Percentiles rank a stretch among this genome's conserved stretches.
These are phyloP conservation scores for Nephotettix cincticeps DNA, from an alignment of 1,140 invertebrate genomes.

Conservation along the genomic window DNA sequence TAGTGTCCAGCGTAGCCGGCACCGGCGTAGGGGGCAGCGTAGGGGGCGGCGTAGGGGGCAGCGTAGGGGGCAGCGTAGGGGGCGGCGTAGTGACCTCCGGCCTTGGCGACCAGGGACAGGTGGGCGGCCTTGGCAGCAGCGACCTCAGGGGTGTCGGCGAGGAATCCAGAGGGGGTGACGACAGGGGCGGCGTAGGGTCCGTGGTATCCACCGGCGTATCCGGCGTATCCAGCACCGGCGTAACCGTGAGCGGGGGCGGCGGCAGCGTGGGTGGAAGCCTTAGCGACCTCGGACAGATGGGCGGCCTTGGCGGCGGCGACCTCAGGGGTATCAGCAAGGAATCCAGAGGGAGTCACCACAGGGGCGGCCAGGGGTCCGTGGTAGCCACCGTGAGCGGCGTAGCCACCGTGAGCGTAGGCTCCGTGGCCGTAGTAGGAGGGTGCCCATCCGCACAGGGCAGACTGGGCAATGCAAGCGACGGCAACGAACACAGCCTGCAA, in stretches of 20 bases:
- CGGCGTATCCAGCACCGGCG: slow-evolving; percentile 1
- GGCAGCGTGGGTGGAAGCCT: slow-evolving; percentile 52
- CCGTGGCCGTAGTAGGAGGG: slow-evolving; percentile 58
- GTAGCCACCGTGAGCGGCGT: slow-evolving; percentile 43
- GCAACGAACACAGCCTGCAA: slow-evolving; percentile 39
- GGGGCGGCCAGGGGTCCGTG: slow-evolving; percentile 48
- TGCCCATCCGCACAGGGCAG: slow-evolving; percentile 41
- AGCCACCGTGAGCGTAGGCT: slow-evolving; percentile 52
- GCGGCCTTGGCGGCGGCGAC: slow-evolving; percentile 40
- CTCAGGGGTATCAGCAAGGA: slow-evolving; percentile 47
- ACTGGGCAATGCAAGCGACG: slow-evolving; percentile 32
- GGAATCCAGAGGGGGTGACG: slow-evolving; percentile 43
- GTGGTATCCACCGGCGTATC: slow-evolving; percentile 10
- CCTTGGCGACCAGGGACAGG: slow-evolving; percentile 12
- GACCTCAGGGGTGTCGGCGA: slow-evolving; percentile 55
- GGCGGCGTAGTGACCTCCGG: slow-evolving; percentile 11
- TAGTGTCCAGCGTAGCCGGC: background rate
- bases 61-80: background rate
- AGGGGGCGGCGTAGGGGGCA: no score
- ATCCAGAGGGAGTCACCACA: slow-evolving; percentile 44
- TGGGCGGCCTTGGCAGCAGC: slow-evolving; percentile 52
- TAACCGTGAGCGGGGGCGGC: slow-evolving; percentile 52
- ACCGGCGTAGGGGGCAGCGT: no score
- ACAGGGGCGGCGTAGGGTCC: slow-evolving; percentile 27
- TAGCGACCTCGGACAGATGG: slow-evolving; percentile 41